A percentile compares a stretch with the other conserved stretches of the same genome.
These are phyloP conservation scores for Syngnathus acus DNA, from an alignment of 2,797 vertebrate genomes.

Conservation along the genomic window DNA sequence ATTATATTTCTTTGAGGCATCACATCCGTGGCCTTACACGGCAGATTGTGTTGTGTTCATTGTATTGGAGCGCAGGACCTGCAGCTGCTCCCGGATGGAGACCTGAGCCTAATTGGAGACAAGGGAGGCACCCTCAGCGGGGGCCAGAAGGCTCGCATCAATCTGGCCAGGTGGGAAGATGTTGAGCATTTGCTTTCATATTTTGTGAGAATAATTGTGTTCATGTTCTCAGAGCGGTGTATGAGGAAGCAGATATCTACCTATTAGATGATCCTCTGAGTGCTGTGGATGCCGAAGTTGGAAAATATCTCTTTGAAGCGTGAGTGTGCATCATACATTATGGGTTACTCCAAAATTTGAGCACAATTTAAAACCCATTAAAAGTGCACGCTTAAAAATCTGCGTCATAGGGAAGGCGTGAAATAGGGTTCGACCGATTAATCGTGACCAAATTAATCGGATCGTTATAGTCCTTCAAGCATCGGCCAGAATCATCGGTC, in stretches of 20 bases:
- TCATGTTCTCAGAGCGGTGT: conserved; percentile 72
- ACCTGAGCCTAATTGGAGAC: conserved; percentile 87
- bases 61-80: conserved; percentile 74
- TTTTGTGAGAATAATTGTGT: neutral
- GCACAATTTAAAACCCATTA: neutral
- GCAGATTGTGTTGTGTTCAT: neutral
- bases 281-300: conserved; percentile 86
- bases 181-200: neutral
- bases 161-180: conserved; percentile 76
- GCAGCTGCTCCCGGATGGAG: conserved; percentile 81
- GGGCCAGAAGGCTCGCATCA: conserved; percentile 89
- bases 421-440: no score
- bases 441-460: no score
- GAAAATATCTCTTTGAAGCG: conserved; percentile 86
- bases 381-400: no score
- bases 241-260: conserved; percentile 88
- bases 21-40: neutral
- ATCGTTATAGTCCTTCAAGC: no score
- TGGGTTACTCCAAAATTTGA: neutral
- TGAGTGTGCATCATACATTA: conserved; percentile 55
- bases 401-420: no score
- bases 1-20: neutral
- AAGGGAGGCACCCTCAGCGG: conserved; percentile 87
- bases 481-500: neutral
- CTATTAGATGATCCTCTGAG: conserved; percentile 88